Base-by-base conservation (phyloP, 2,797 vertebrate genomes). In the Coilia nasus region DNA sequence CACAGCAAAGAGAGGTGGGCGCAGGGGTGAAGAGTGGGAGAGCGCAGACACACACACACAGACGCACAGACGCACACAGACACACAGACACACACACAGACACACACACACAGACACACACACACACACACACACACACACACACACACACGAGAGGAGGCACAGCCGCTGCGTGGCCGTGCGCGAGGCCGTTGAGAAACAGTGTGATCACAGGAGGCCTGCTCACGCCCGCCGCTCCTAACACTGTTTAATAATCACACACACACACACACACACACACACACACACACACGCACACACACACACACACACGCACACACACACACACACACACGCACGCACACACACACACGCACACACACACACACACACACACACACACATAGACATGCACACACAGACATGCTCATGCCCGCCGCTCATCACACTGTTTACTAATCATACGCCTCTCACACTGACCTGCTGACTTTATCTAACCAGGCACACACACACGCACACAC, bases 121-220 rank as follows among this genome's bases (percentile, higher is more conserved):
- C 78, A 81, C 81, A 46, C 60, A 82, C 81, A 86, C 54, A 56
- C 78, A 67, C 64, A 67, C 6, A 67, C 23, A 67, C 6, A 67
- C 64, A 67, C 64, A 31, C 64, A 67, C 25, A 67, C 64, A 67
- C 64, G 28, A 94, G 94, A 94, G 92, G 93, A 93, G 89, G 94
- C 94, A 95, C 95, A 96, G 95, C 93, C 94, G 94, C 94, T 96
- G 95, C 95, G 94, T 96, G 95, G 95, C 96, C 89, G 93, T 94
- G 92, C 91, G 93, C 93, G 95, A 94, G 89, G 91, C 92, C 15
- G 94, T 94, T 95, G 95, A 94, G 94, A 96, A 95, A 95, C 95
- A 95, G 95, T 92, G 95, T 95, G 95, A 96, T 95, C 93, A 92
- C 95, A 95, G 93, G 93, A 94, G 92, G 94, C 92, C 94, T 95